These are phyloP conservation scores for Lysandra bellargus DNA, from an alignment of 2,888 invertebrate genomes.

Conservation along the genomic window DNA sequence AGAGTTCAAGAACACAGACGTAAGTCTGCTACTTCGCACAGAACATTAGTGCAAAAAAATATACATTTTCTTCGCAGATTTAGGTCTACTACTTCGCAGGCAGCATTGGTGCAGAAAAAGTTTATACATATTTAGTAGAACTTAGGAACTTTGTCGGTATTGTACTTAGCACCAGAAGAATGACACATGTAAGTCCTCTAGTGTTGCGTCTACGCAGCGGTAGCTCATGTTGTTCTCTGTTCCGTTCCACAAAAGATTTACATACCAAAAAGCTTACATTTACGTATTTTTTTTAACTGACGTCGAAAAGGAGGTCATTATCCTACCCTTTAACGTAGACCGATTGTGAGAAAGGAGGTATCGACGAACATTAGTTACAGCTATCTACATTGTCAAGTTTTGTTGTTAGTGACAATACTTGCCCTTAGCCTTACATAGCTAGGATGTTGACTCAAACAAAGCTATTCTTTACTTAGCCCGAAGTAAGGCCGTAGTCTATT, in stretches of 20 bases:
- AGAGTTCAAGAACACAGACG: too few relatives aligned
- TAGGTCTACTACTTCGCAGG: too few relatives aligned
- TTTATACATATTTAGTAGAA: too few relatives aligned
- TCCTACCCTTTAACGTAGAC: neutral
- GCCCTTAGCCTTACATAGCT: neutral
- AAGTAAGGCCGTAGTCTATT: too few relatives aligned
- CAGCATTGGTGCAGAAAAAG: too few relatives aligned
- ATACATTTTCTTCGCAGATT: too few relatives aligned
- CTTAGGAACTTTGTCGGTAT: too few relatives aligned
- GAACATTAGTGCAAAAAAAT: too few relatives aligned
- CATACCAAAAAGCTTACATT: neutral
- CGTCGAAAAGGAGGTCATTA: neutral
- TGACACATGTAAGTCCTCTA: too few relatives aligned
- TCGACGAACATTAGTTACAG: neutral
- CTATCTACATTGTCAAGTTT: slow-evolving; percentile 1
- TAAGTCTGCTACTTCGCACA: neutral
- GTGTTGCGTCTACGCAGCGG: too few relatives aligned
- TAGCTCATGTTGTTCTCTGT: neutral
- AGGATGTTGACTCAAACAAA: neutral
- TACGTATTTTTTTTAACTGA: neutral
- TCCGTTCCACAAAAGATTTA: neutral
- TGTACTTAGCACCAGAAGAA: too few relatives aligned
- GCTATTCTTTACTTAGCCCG: neutral
- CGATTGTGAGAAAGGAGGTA: neutral
- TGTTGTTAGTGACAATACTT: slow-evolving; percentile 1